Evolutionary conservation across 2,113 vertebrate genomes (phyloP).

Genomic region (Cephalopholis sonnerati): DNA sequence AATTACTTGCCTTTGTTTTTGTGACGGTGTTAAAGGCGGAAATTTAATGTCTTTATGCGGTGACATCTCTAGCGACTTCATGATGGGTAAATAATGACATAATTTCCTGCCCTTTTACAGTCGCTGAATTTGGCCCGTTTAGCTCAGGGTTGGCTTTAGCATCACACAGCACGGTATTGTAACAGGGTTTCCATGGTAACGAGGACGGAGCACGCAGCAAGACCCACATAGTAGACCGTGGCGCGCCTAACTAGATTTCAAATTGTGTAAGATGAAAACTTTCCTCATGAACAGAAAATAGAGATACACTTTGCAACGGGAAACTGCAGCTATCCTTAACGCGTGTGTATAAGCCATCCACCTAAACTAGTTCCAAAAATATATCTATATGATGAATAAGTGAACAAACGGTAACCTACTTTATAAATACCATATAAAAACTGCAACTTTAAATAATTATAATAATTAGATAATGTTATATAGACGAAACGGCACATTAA

Average conservation of each 20-base stretch:
- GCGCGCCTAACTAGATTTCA: conserved; percentile 59
- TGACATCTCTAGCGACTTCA: conserved; percentile 59
- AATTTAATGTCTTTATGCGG: conserved; percentile 52
- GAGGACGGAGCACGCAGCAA: conserved; percentile 36
- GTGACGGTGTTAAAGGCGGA: conserved; percentile 56
- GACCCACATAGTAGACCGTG: conserved; percentile 56
- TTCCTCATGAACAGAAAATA: neutral
- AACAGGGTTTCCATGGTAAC: conserved; percentile 77
- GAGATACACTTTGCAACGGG: neutral
- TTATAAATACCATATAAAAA: neutral
- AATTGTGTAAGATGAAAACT: neutral
- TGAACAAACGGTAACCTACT: neutral
- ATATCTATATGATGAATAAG: neutral
- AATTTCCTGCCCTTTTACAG: neutral
- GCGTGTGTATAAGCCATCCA: neutral
- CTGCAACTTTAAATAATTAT: neutral
- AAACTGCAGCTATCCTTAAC: neutral
- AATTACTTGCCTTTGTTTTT: conserved; percentile 64
- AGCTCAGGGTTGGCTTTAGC: neutral
- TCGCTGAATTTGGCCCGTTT: neutral
- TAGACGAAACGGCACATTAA: neutral
- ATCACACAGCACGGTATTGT: neutral
- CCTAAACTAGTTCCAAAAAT: neutral
- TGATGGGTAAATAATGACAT: neutral
- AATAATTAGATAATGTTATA: neutral